Evolutionary conservation across 2,888 invertebrate species (phyloP), one percentile per base, ranked within the genome.

Genomic region (Odontomyia ornata): DNA sequence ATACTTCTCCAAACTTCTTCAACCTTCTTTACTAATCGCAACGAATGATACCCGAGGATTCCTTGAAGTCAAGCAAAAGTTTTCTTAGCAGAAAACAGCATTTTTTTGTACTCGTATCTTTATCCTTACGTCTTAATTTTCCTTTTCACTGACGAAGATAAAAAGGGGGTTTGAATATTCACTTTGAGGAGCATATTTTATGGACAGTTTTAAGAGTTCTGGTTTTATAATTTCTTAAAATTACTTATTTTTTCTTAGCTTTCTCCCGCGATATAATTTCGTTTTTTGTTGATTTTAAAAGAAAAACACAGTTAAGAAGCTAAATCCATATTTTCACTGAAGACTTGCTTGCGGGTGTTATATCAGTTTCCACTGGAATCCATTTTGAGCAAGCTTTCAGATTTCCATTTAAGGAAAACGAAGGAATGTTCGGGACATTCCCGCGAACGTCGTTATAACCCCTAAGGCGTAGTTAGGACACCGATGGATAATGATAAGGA

Each of bases 181-280:
- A 52, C 52, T 52, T 52, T 52, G 52, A n/a, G n/a, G n/a, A 52
- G 52, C 18, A 52, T 52, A 52, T 52, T 52, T 52, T 52, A n/a
- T 15, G 15, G 52, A 18, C 52, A 52, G n/a, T 52, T 52, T 52
- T 52, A 43, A 52, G 52, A 52, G n/a, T 52, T 52, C 52, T 52
- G n/a, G n/a, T 52, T 52, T 13, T 15, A 15, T 52, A 52, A 52
- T 52, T 13, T 52, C 52, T 52, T 3, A 9, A 15, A 52, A 52
- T 52, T 18, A 52, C n/a, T 52, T 52, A 9, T 52, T 52, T 18
- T n/a, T n/a, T n/a, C n/a, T n/a, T n/a, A n/a, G n/a, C 52, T 52
- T 2, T 13, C n/a, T 52, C 3, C 36, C 13, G 7, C 18, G 52
- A 4, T 15, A 52, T 52, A 15, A 52, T 52, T 15, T 15, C 4